These are phyloP conservation scores for Phaethornis superciliosus DNA, from an alignment of 2,113 vertebrate genomes.

Conservation along the genomic window DNA sequence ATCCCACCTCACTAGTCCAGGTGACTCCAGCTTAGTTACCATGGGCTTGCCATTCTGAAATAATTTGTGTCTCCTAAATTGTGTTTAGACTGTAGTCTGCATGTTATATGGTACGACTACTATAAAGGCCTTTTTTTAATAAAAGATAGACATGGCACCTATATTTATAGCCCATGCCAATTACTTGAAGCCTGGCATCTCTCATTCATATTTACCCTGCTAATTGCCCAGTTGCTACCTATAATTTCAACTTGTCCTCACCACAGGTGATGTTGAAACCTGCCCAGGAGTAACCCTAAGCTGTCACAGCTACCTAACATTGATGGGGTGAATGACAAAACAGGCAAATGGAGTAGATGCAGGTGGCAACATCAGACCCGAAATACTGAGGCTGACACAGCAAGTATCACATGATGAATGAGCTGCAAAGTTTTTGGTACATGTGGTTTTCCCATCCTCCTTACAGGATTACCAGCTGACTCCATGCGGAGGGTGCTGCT, in stretches of 20 bases:
- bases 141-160: background rate
- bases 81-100: background rate
- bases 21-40: background rate
- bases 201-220: background rate
- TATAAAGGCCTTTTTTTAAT: background rate
- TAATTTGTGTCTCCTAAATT: background rate
- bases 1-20: background rate
- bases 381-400: background rate
- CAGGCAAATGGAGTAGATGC: background rate
- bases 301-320: background rate
- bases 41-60: background rate
- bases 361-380: background rate
- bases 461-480: background rate
- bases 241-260: background rate
- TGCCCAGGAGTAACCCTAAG: background rate
- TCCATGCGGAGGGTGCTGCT: background rate
- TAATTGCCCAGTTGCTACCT: background rate
- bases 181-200: background rate
- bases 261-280: background rate
- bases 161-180: too few relatives aligned
- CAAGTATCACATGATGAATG: background rate
- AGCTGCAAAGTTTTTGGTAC: background rate
- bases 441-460: background rate
- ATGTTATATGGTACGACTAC: accelerated
- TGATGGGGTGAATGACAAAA: background rate